phyloP scores from a whole-genome alignment of 2,888 invertebrate genomes.

The Melanchra persicariae region DNA sequence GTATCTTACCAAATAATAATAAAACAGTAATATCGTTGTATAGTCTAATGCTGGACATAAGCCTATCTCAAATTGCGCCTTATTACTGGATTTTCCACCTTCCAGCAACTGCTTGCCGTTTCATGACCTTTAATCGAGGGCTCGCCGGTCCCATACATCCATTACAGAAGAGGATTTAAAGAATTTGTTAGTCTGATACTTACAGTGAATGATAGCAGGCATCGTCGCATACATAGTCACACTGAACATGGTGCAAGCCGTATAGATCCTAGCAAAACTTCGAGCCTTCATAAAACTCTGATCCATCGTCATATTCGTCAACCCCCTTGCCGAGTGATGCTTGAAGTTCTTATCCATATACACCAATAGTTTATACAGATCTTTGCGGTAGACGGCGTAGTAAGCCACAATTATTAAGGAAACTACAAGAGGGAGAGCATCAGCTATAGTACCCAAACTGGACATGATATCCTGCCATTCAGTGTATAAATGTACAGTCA shows the following conservation, averaged over 20 bases:
- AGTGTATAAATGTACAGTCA: slow-evolving; percentile 77
- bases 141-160: no score
- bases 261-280: slow-evolving; percentile 82
- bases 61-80: no score
- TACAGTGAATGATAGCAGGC: slow-evolving; percentile 80
- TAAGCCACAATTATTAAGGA: slow-evolving; percentile 80
- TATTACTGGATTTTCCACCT: no score
- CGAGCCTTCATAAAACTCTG: slow-evolving; percentile 77
- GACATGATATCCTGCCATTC: slow-evolving; percentile 83
- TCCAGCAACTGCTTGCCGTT: no score
- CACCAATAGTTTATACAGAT: slow-evolving; percentile 76
- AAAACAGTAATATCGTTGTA: no score
- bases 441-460: slow-evolving; percentile 80
- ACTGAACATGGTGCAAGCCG: slow-evolving; percentile 83
- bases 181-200: slow-evolving; percentile 70
- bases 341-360: slow-evolving; percentile 82
- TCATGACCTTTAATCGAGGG: no score
- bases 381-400: slow-evolving; percentile 75
- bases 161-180: no score
- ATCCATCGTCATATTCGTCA: slow-evolving; percentile 85
- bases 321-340: slow-evolving; percentile 81
- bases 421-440: slow-evolving; percentile 79
- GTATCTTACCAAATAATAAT: no score
- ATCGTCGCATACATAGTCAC: slow-evolving; percentile 80
- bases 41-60: no score